Percentiles rank a stretch among this genome's conserved stretches.
Conservation (phyloP, 2,797 vertebrate genomes). For the Lutjanus argentimaculatus region DNA sequence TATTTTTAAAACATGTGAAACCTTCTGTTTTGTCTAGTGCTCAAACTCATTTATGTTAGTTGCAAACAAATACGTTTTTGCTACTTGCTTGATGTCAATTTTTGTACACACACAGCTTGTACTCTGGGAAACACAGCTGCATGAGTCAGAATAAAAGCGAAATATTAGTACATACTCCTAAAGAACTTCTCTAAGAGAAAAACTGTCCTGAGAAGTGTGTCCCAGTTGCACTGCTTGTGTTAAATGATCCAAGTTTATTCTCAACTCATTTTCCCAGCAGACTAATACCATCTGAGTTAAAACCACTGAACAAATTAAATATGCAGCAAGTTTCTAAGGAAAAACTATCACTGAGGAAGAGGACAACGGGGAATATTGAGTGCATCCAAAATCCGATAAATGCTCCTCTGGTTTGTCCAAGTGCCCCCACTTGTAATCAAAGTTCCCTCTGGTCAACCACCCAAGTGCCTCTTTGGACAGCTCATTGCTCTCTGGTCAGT, state of each 20-base stretch:
- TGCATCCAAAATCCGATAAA: neutral
- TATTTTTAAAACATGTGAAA: no score
- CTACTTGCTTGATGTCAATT: neutral
- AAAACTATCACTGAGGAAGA: neutral
- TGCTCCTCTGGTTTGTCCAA: neutral
- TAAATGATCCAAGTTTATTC: neutral
- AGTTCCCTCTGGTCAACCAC: neutral
- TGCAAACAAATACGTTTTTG: neutral
- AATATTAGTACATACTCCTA: neutral
- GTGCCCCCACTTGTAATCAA: neutral
- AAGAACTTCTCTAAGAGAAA: neutral
- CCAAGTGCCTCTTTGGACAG: neutral
- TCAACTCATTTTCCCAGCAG: neutral
- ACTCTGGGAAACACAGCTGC: neutral
- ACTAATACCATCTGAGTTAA: neutral
- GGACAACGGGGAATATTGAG: neutral
- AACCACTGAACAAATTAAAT: no score
- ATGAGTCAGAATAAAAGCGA: neutral
- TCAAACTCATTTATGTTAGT: neutral
- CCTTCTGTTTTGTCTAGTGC: no score
- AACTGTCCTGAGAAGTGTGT: neutral
- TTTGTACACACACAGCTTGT: no score
- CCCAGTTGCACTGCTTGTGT: neutral
- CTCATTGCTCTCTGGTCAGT: neutral
- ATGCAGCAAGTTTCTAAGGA: neutral